A percentile compares a stretch with the other conserved stretches of the same genome.
Conservation (phyloP, 2,113 vertebrate species). For the Himantopus leucocephalus region DNA sequence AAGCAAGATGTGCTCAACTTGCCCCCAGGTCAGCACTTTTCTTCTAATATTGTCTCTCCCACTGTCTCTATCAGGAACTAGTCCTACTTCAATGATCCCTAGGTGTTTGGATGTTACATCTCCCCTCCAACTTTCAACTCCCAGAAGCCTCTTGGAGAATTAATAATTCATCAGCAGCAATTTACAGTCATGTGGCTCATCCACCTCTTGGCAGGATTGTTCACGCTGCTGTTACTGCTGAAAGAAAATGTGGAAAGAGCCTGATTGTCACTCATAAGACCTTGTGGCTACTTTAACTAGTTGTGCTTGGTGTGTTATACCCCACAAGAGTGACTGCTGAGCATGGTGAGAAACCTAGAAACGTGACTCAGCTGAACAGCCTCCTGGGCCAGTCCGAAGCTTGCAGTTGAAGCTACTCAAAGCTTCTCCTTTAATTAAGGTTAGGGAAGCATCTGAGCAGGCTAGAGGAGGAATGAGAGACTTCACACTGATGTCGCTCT, state of each 20-base stretch:
- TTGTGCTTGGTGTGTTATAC: background rate
- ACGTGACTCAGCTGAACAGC: accelerated
- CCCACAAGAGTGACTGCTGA: background rate
- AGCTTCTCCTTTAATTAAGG: background rate
- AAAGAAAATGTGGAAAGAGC: background rate
- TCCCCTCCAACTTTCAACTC: background rate
- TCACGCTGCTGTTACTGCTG: background rate
- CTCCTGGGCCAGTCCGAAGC: background rate
- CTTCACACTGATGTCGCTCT: too few relatives aligned
- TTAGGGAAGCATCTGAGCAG: background rate
- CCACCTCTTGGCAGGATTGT: background rate
- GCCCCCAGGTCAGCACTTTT: background rate
- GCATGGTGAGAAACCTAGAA: background rate
- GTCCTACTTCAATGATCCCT: background rate
- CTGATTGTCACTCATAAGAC: background rate
- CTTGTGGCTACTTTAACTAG: background rate
- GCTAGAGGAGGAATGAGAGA: background rate
- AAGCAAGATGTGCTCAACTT: background rate
- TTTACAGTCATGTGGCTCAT: accelerated
- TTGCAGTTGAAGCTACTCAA: background rate
- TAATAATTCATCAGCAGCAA: background rate
- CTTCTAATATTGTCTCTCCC: background rate
- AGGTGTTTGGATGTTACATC: background rate
- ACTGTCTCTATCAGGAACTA: background rate
- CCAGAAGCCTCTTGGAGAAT: background rate